Evolutionary conservation across 1,140 invertebrate genomes (phyloP).

Genomic region (Fopius arisanus): DNA sequence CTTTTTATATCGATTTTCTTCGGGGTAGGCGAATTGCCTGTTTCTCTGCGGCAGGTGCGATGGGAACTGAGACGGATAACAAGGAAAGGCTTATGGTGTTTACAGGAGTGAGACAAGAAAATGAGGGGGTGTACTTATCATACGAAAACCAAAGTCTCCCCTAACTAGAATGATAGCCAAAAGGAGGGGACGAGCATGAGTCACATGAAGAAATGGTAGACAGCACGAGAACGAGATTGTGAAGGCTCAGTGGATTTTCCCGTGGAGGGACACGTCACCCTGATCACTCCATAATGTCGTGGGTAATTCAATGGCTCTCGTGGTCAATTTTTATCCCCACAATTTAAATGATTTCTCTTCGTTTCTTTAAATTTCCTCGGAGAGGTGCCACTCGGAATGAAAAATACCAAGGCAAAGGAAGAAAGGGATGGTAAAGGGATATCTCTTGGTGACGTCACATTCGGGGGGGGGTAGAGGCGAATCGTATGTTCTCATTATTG

Average conservation of each 20-base stretch:
- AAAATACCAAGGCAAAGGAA: too few relatives aligned
- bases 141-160: neutral
- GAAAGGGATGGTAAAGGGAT: too few relatives aligned
- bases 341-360: too few relatives aligned
- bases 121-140: neutral
- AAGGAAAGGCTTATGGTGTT: neutral
- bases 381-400: too few relatives aligned
- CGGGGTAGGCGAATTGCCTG: slow-evolving; percentile 22
- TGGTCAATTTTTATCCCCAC: too few relatives aligned
- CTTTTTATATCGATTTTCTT: slow-evolving; percentile 35
- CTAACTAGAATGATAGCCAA: neutral
- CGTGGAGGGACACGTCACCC: neutral
- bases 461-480: too few relatives aligned
- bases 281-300: neutral
- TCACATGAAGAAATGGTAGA: slow-evolving; percentile 14
- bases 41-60: slow-evolving; percentile 32
- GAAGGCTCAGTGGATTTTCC: slow-evolving; percentile 1
- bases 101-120: neutral
- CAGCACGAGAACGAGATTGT: neutral
- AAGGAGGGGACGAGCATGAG: neutral
- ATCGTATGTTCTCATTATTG: neutral
- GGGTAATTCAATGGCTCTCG: neutral
- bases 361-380: too few relatives aligned
- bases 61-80: neutral
- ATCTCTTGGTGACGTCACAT: neutral